A percentile compares a stretch with the other conserved stretches of the same genome.
Conservation (phyloP, 2,113 vertebrate species). For the Lepus americanus region DNA sequence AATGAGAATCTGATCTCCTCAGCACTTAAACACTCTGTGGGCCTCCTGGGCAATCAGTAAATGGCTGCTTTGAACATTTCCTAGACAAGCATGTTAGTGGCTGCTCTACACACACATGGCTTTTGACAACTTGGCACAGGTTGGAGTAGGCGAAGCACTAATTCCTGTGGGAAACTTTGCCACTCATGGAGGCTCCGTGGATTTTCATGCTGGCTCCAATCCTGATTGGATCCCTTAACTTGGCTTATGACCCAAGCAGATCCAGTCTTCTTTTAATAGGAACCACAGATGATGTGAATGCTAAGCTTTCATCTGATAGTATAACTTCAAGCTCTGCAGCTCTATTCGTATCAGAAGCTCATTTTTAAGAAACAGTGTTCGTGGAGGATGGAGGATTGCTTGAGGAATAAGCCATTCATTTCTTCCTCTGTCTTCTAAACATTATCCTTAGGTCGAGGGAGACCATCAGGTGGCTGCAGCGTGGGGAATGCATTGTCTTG, state of each 20-base stretch:
- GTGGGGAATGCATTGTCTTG: background rate
- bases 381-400: slow-evolving; percentile 12
- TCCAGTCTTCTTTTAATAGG: background rate
- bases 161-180: slow-evolving; percentile 30
- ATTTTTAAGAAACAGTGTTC: slow-evolving; percentile 43
- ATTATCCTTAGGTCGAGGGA: background rate
- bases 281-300: background rate
- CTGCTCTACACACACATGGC: background rate
- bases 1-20: background rate
- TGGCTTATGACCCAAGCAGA: slow-evolving; percentile 17
- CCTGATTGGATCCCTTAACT: slow-evolving; percentile 13
- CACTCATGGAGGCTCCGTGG: slow-evolving; percentile 13
- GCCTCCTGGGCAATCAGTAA: background rate
- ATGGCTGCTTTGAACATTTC: background rate
- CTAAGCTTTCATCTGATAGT: background rate
- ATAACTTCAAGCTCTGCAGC: slow-evolving; percentile 4
- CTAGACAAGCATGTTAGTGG: background rate
- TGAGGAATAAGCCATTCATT: background rate
- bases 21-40: background rate
- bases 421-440: background rate
- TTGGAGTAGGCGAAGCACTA: slow-evolving; percentile 38
- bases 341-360: slow-evolving; percentile 38
- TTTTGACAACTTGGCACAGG: background rate
- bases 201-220: slow-evolving; percentile 19
- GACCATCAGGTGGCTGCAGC: background rate